phyloP scores from a whole-genome alignment of 2,888 invertebrate species.

The Ophion ventricosus region DNA sequence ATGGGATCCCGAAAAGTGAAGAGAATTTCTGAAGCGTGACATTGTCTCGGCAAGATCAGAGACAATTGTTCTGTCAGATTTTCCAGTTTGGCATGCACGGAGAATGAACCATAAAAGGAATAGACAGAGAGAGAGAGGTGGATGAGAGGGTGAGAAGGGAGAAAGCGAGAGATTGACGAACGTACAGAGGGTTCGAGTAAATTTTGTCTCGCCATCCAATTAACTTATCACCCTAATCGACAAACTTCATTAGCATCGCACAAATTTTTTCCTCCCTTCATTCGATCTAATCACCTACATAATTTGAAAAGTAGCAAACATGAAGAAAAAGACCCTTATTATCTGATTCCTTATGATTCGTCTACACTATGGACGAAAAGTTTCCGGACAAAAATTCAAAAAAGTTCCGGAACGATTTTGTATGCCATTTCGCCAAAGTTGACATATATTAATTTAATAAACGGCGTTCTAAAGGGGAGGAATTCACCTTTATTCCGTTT shows the following conservation, averaged over 20 bases:
- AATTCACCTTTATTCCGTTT: too few species aligned
- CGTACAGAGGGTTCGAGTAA: constrained; percentile 21
- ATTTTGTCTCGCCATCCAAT: constrained; percentile 38
- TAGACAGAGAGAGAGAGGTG: neutral
- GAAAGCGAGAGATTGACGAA: constrained; percentile 5
- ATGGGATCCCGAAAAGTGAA: constrained; percentile 21
- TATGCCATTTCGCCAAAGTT: too few species aligned
- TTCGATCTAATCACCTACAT: constrained; percentile 2
- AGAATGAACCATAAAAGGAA: neutral
- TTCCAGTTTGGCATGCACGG: constrained; percentile 12
- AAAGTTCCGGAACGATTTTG: too few species aligned
- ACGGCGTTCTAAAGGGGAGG: too few species aligned
- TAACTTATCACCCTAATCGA: constrained; percentile 35
- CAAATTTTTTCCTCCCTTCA: constrained; percentile 27
- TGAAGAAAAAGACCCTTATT: too few species aligned
- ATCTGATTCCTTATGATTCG: too few species aligned
- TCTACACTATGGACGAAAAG: too few species aligned
- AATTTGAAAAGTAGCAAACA: neutral
- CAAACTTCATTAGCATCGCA: constrained; percentile 38
- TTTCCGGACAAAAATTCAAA: too few species aligned
- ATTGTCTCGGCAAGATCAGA: constrained; percentile 34
- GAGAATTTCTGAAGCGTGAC: constrained; percentile 47
- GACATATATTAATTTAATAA: too few species aligned
- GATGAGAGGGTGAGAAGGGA: constrained; percentile 1
- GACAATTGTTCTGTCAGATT: constrained; percentile 47